Evolutionary conservation across 2,888 invertebrate species (phyloP), one percentile per base, ranked within the genome.

Genomic region (Diarsia mendica): DNA sequence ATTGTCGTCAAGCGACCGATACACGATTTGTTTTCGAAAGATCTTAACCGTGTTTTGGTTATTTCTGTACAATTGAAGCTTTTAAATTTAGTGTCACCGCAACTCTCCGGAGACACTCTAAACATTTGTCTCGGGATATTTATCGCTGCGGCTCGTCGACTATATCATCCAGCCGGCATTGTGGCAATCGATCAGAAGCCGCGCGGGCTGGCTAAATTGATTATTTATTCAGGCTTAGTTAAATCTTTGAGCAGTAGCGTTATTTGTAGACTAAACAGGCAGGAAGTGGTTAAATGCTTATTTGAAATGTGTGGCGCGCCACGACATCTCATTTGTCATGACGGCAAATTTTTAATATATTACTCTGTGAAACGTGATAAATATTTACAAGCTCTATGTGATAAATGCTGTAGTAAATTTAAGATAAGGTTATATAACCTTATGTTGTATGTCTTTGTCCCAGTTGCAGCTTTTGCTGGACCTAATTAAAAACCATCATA

Each of bases 31-130:
- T 96, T 96, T 95, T 94, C 94, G 89, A 95, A 95, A 96, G 96
- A 95, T 96, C 95, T 94, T 95, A 96, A 95, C 96, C 95, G 94
- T 96, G 96, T 96, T 95, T 93, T 93, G 93, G 95, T 96, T 96
- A 96, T 96, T 96, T 95, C 95, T 94, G 96, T 96, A 95, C 96
- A 95, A 96, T 96, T 94, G 96, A 95, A 93, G 96, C 96, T 95
- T 95, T 96, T 95, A 96, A 96, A 96, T 96, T 94, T 95, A 96
- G 96, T 96, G 96, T 95, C 96, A 94, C 95, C 95, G 95, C 95
- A 94, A 92, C 94, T 95, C 96, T 93, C 95, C 88, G 92, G 95
- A 95, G 96, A 95, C 95, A 95, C 91, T 93, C 93, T 91, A 92
- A 95, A 94, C 96, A 96, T 96, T 96, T 96, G 96, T 96, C 96